Base-by-base conservation (phyloP, 1,140 invertebrate genomes). In the Pissodes strobi region DNA sequence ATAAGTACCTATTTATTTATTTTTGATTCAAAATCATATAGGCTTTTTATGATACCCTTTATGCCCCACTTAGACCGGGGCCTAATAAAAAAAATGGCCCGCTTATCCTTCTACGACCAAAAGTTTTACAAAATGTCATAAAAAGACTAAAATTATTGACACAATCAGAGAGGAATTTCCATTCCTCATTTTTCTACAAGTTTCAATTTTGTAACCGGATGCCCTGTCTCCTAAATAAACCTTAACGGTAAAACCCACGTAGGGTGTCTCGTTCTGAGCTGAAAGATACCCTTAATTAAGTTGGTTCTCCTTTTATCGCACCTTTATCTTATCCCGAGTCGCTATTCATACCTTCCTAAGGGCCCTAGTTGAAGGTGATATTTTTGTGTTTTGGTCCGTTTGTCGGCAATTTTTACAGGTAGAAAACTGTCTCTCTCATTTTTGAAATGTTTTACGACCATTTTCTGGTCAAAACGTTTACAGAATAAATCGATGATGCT, bases 231-330 rank as follows among this genome's bases (percentile, higher is more conserved):
- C 18, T 17, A 43, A 13, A 18, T 43, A 45, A 45, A 45, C 13
- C 17, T 19, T 45, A 45, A 15, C 41, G 1, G 41, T 45, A 45
- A 15, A 2, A 41, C 38, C 5, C 38, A 41, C 38, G 17, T 17
- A 15, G n/a, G n/a, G 17, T n/a, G n/a, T 15, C 19, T 18, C 41
- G 12, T 45, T 45, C 17, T 45, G 37, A 45, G 4, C 41, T 45
- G 41, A 45, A 45, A 45, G 41, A 18, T 19, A 45, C 41, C 41
- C 41, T 45, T 45, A 45, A 45, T 45, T 45, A 45, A 45, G 41
- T 45, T 45, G 41, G 41, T 45, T 45, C 19, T 43, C 25, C 25
- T 41, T 41, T 21, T 45, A 45, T 45, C 41, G 15, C 41, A 45
- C 19, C 5, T 45, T 9, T 45, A 45, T 45, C 41, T 45, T 45